These are phyloP conservation scores for Panopea generosa DNA, from an alignment of 2,888 invertebrate species.

Conservation along the genomic window DNA sequence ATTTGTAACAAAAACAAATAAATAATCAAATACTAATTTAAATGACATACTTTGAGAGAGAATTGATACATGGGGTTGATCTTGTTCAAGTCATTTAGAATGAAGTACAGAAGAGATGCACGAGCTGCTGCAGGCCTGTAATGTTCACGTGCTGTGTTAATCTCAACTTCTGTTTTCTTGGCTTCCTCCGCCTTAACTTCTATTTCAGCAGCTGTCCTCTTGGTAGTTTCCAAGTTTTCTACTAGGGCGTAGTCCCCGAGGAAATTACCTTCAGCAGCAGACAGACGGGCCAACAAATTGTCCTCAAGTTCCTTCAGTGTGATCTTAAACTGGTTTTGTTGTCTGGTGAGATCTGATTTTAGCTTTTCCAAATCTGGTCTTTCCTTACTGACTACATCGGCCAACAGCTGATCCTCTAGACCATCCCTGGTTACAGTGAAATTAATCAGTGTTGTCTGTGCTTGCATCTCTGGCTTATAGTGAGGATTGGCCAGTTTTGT, in stretches of 20 bases:
- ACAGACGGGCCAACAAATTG: constrained; percentile 94
- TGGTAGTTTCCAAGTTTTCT: constrained; percentile 98
- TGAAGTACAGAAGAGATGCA: constrained; percentile 97
- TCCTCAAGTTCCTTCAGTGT: constrained; percentile 96
- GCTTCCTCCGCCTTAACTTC: constrained; percentile 95
- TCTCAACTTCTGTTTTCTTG: constrained; percentile 95
- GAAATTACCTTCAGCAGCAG: constrained; percentile 96
- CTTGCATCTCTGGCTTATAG: constrained; percentile 99
- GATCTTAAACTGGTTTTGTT: constrained; percentile 98
- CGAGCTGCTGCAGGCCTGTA: constrained; percentile 96
- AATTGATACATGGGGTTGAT: constrained; percentile 99
- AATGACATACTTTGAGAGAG: constrained; percentile 93
- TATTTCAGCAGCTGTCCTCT: constrained; percentile 97
- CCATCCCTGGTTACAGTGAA: constrained; percentile 98
- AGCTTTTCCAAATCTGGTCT: constrained; percentile 97
- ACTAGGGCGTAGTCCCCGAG: constrained; percentile 97
- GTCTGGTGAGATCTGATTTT: constrained; percentile 97
- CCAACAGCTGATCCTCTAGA: constrained; percentile 96
- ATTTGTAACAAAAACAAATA: too few species aligned
- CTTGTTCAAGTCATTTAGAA: constrained; percentile 96
- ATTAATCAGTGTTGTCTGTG: constrained; percentile 97
- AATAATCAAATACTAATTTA: too few species aligned
- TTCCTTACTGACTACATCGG: constrained; percentile 99
- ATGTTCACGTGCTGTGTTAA: constrained; percentile 96
- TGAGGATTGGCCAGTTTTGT: constrained; percentile 98